Base-by-base conservation (phyloP, 2,113 vertebrate species). In the Channa maculata region DNA sequence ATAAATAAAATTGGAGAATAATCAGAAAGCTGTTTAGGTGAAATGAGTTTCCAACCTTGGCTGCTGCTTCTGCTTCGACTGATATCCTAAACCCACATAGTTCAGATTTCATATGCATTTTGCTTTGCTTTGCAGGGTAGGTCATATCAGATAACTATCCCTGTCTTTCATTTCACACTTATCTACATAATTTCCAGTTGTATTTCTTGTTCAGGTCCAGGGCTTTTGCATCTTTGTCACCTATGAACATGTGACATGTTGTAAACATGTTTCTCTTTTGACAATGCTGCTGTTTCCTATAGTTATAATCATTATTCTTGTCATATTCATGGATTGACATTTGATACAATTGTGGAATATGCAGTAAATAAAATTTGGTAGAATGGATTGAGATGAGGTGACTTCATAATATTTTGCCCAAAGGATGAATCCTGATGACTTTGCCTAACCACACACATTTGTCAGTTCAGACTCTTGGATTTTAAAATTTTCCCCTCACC, bases 111-210 rank as follows among this genome's bases (percentile, higher is more conserved):
- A 82, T 78, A 88, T 89, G 79, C 43, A 69, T 73, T 83, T 75
- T 77, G 77, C 41, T 89, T 85, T 80, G 81, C 79, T 89, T 85
- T 67, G 64, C 77, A 79, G 72, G 63, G 65, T 66, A 79, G 86
- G 83, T 90, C 86, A 69, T 75, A 90, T 90, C 84, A 84, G 89
- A 91, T 92, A 90, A 85, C 77, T 57, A 66, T 59, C 74, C 61
- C 86, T 79, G 85, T 85, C 86, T 92, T 90, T 92, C 82, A 84
- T 89, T 89, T 79, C 74, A 75, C 76, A 80, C 71, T 86, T 88
- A 87, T 88, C 87, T 80, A 66, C 77, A 82, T 83, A 78, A 87
- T 86, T 86, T 75, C 68, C 38, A 54, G 69, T 83, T 77, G 65
- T 43, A 69, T 55, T 81, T 77, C 73, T 80, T 69, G 84, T 77